Base-by-base conservation (phyloP, 2,888 invertebrate genomes). In the Dusona sp. region DNA sequence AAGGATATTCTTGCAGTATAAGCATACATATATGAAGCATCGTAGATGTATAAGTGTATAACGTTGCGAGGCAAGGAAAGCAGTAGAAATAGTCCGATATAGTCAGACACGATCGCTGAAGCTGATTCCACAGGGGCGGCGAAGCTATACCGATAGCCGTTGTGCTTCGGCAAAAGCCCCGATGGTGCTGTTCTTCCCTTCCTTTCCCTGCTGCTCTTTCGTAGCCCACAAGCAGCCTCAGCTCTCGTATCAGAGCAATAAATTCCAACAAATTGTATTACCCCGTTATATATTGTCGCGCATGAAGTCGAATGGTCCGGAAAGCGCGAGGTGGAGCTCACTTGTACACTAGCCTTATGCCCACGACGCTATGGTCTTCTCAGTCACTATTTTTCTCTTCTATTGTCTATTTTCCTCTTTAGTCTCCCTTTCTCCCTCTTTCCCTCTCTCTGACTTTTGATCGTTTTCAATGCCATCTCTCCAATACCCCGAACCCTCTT, bases 261-360 rank as follows among this genome's bases (percentile, higher is more conserved):
- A 92, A 92, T 92, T 92, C 79, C 90, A 90, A 90, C 90, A 92
- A 92, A 92, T 92, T 92, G 91, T 90, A 92, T 92, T 92, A 92
- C 89, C 89, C 82, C 88, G 90, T 91, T 92, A 92, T 91, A 90
- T 91, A 92, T 91, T 90, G 90, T 91, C 90, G 90, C 89, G 88
- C 90, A 90, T 90, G 89, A 90, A 91, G 90, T 91, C 90, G 88
- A 92, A 90, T 87, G 88, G 89, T 86, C 84, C 82, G 84, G 86
- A 87, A 87, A 84, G 79, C 79, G 75, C 48, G 77, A 61, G 70
- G 51, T 64, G 57, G 74, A 51, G 61, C 73, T 74, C 80, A 54
- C 73, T 85, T 86, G 74, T 85, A 85, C 79, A 73, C 54, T 42
- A 65, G 79, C 84, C 78, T 61, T 78, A 61, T 75, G 78, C 77